A percentile compares a stretch with the other conserved stretches of the same genome.
Evolutionary conservation across 2,797 vertebrate species (phyloP).

Genomic region (Falco novaeseelandiae): DNA sequence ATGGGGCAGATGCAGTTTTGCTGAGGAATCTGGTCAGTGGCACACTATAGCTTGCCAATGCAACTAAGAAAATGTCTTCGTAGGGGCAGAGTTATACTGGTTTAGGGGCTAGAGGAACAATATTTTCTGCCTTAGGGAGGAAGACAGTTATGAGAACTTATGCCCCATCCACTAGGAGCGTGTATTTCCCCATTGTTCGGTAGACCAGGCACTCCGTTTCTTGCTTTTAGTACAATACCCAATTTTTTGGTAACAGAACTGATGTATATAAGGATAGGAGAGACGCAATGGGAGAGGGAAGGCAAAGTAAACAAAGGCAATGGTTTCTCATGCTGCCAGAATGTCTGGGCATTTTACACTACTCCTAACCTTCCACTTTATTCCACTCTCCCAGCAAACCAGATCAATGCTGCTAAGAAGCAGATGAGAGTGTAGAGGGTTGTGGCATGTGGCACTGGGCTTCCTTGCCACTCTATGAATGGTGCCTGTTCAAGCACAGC

Average conservation of each 20-base stretch:
- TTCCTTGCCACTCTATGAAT: neutral
- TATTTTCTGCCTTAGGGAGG: neutral
- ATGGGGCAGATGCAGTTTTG: neutral
- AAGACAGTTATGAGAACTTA: neutral
- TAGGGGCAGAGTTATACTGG: neutral
- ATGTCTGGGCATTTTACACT: neutral
- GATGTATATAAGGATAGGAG: neutral
- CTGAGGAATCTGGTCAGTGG: neutral
- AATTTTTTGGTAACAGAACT: neutral
- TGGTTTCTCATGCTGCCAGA: neutral
- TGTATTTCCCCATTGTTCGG: neutral
- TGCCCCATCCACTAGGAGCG: neutral
- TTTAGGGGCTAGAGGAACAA: neutral
- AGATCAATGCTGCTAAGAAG: neutral
- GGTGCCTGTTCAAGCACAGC: neutral
- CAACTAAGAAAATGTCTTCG: neutral
- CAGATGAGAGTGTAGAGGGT: fast-evolving
- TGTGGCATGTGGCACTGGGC: neutral
- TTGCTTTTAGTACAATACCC: neutral
- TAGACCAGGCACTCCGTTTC: neutral
- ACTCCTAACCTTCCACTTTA: neutral
- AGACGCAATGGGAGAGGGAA: neutral
- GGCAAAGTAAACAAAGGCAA: neutral
- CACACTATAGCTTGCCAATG: neutral
- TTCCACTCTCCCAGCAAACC: neutral